A percentile compares a stretch with the other conserved stretches of the same genome.
phyloP scores from a whole-genome alignment of 1,140 invertebrate genomes.

The Drosophila lowei region DNA sequence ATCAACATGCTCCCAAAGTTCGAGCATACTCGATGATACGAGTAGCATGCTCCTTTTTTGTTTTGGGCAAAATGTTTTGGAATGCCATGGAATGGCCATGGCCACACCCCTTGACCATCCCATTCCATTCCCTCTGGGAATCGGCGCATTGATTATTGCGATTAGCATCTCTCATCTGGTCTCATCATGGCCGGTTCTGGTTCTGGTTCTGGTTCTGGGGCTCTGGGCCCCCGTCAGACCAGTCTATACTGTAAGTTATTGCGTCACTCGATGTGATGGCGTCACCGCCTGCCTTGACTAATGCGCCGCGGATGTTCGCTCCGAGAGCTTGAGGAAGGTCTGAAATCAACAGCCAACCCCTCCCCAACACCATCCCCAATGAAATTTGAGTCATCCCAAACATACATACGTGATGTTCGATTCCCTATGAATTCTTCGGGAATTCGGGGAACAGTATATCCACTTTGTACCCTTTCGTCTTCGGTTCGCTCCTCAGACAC shows the following conservation, averaged over 20 bases:
- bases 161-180: constrained; percentile 3
- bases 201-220: too few relatives aligned
- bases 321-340: constrained; percentile 14
- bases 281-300: constrained; percentile 45
- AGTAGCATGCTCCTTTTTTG: neutral
- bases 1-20: constrained; percentile 42
- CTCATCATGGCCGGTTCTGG: constrained; percentile 7
- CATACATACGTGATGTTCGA: too few relatives aligned
- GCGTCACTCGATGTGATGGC: constrained; percentile 57
- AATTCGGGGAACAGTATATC: neutral
- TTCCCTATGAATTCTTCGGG: too few relatives aligned
- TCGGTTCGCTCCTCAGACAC: neutral
- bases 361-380: neutral
- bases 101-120: too few relatives aligned
- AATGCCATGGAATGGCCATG: too few relatives aligned
- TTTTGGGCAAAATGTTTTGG: constrained; percentile 3
- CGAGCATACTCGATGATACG: too few relatives aligned
- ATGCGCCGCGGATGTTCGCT: constrained; percentile 21
- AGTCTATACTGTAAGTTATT: constrained; percentile 50
- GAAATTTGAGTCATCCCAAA: neutral
- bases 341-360: neutral
- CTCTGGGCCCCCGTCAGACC: too few relatives aligned
- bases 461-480: constrained; percentile 7
- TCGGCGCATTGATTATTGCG: constrained; percentile 19
- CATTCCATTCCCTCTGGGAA: constrained; percentile 5